Base-by-base conservation (phyloP, 2,797 vertebrate genomes). In the Delichon dasypus region DNA sequence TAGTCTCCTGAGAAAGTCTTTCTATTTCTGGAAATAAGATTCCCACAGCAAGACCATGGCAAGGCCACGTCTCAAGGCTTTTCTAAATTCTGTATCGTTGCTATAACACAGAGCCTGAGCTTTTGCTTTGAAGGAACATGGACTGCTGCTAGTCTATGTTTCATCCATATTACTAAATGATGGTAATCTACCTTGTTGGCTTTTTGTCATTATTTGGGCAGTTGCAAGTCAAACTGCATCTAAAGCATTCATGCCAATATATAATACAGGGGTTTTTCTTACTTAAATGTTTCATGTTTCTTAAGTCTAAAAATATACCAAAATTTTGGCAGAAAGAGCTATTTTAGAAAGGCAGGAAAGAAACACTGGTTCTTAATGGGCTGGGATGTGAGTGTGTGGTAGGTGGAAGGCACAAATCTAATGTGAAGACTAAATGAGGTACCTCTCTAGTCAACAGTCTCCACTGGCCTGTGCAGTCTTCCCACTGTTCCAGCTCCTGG, bases 261-360 rank as follows among this genome's bases (percentile, higher is more conserved):
- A 38, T 10, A 51, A 51, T 40, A 29, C 3, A 19, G 17, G 5
- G 2, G 0, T 2, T 51, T 10, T 40, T 25, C 11, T 50, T 26
- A n/a, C 48, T 84, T n/a, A 4, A 26, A 0, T 18, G 53, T 71
- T 68, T 57, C 2, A 42, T 80, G 29, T 85, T 89, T 51, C 4
- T 74, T 61, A 54, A 44, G 79, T 50, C 4, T 29, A 58, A 60
- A 89, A 64, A 30, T 13, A 53, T 7, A 54, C 3, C 3, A 10
- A 34, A 48, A 47, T 45, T 45, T 64, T 48, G 16, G 7, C 7
- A 34, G 53, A 75, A 83, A 68, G 4, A 17, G 9, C 12, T 7
- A 5, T 75, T 95, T 87, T 25, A 72, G 61, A 84, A 77, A 81
- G 36, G 4, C 34, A 38, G 42, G 50, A 61, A 67, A 65, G n/a